phyloP scores from a whole-genome alignment of 2,888 invertebrate species.

The Trissolcus brochymenae region DNA sequence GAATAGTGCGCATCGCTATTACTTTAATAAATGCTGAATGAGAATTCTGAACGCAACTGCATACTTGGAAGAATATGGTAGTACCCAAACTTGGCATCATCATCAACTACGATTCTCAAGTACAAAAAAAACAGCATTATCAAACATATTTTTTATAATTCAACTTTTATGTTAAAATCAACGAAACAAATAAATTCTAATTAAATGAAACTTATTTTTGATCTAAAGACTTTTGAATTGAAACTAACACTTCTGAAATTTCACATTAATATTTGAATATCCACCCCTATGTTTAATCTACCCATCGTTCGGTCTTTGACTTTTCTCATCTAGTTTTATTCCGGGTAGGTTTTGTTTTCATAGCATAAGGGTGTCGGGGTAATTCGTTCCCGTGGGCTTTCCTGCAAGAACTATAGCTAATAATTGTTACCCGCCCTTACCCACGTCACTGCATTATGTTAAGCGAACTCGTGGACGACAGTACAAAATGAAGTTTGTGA shows the following conservation, averaged over 20 bases:
- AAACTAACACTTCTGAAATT: slow-evolving; percentile 12
- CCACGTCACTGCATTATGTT: slow-evolving; percentile 53
- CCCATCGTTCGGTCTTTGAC: slow-evolving; percentile 23
- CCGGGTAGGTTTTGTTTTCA: slow-evolving; percentile 55
- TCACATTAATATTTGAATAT: slow-evolving; percentile 20
- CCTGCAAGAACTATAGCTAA: slow-evolving; percentile 70
- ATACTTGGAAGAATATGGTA: background rate
- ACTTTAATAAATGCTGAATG: slow-evolving; percentile 8
- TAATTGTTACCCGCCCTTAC: slow-evolving; percentile 69
- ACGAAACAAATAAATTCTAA: background rate
- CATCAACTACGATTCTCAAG: too few relatives aligned
- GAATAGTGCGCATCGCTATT: slow-evolving; percentile 8
- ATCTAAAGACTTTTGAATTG: background rate
- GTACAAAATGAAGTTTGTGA: slow-evolving; percentile 69
- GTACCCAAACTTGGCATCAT: background rate
- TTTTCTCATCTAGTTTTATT: slow-evolving; percentile 11
- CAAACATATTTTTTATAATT: too few relatives aligned
- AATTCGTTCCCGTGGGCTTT: slow-evolving; percentile 69
- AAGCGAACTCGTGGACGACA: slow-evolving; percentile 58
- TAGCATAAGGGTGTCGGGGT: slow-evolving; percentile 60
- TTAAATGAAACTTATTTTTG: background rate
- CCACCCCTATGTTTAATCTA: background rate
- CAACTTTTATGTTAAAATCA: background rate
- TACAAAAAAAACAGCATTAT: background rate
- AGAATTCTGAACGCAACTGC: background rate